phyloP scores from a whole-genome alignment of 2,888 invertebrate genomes.

The Eurois occulta region DNA sequence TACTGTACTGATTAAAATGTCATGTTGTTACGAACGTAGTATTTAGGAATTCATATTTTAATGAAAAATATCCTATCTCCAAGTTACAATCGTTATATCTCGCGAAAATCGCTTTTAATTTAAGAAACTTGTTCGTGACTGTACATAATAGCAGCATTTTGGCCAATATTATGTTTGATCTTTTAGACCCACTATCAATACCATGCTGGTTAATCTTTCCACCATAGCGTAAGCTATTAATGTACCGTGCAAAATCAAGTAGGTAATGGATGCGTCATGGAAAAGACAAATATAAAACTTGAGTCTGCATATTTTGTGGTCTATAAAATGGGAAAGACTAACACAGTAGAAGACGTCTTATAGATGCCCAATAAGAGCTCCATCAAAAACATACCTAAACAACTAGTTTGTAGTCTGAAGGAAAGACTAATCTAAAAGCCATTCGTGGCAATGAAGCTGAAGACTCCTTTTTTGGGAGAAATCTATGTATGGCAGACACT shows the following conservation, averaged over 20 bases:
- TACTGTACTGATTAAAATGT: too few species aligned
- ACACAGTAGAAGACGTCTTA: not conserved
- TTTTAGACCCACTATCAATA: too few species aligned
- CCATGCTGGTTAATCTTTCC: not conserved
- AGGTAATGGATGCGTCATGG: not conserved
- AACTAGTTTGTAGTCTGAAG: not conserved
- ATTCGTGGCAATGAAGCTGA: not conserved
- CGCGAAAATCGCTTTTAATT: too few species aligned
- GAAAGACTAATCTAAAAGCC: not conserved
- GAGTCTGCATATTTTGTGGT: not conserved
- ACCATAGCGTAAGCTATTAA: not conserved
- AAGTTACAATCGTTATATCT: too few species aligned
- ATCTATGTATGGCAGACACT: not conserved
- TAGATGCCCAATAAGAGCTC: not conserved
- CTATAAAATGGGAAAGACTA: not conserved
- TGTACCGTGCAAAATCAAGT: not conserved
- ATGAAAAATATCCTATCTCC: too few species aligned
- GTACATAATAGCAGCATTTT: too few species aligned
- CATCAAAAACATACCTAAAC: too few species aligned
- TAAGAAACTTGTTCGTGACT: too few species aligned
- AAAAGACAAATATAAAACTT: not conserved
- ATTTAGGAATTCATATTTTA: too few species aligned
- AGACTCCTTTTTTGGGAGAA: constrained; percentile 7
- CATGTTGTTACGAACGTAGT: too few species aligned
- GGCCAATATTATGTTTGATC: too few species aligned